These are phyloP conservation scores for Limnodromus scolopaceus DNA, from an alignment of 2,797 vertebrate species.

Conservation along the genomic window DNA sequence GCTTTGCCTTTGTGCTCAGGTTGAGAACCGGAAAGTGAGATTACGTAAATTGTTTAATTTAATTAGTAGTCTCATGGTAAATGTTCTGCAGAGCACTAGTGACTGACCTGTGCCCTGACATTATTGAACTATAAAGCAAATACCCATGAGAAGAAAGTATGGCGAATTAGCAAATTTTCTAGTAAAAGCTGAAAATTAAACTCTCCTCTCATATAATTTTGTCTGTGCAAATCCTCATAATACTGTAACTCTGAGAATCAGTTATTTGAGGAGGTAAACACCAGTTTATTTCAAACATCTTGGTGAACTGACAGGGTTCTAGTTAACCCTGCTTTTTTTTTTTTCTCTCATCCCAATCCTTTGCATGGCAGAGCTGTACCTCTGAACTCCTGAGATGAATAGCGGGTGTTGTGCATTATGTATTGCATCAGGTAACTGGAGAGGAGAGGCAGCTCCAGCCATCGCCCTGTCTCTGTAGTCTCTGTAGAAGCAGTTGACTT, in stretches of 20 bases:
- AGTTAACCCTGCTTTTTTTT: background rate
- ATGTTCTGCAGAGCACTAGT: conserved; percentile 70
- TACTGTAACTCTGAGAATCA: background rate
- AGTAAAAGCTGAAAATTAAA: conserved; percentile 7
- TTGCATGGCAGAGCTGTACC: background rate
- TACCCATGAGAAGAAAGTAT: conserved; percentile 22
- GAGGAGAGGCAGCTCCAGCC: background rate
- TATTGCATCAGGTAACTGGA: background rate
- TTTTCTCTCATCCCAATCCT: no score
- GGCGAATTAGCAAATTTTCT: conserved; percentile 14
- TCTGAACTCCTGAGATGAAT: background rate
- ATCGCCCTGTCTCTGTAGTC: fast-evolving
- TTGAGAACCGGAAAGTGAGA: conserved; percentile 56
- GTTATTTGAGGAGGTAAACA: background rate
- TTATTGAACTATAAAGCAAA: conserved; percentile 63
- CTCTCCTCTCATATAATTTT: background rate
- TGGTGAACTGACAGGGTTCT: background rate
- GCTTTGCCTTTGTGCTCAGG: conserved; percentile 54
- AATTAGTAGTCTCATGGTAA: conserved; percentile 71
- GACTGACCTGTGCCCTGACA: conserved; percentile 69
- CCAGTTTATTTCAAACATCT: background rate
- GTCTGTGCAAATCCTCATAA: background rate
- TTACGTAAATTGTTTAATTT: conserved; percentile 71
- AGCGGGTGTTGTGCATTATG: background rate
- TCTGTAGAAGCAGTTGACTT: background rate